Base-by-base conservation (phyloP, 2,113 vertebrate genomes). In the Sander vitreus region DNA sequence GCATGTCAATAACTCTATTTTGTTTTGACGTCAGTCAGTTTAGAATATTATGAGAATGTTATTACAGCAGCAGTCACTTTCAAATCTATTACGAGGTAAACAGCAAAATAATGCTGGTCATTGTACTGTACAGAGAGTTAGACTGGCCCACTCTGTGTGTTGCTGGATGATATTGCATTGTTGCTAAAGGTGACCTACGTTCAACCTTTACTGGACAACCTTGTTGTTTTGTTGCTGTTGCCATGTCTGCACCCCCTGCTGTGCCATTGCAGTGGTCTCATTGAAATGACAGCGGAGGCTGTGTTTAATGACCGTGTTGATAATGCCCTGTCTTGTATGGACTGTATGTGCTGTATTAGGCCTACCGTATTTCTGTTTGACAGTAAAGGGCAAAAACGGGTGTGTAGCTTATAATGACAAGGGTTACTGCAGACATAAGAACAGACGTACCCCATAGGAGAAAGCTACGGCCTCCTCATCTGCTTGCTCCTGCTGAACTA, bases 401-500 rank as follows among this genome's bases (percentile, higher is more conserved):
- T 30, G 21, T 58, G 13, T 1, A 2, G 12, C 2, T 27, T 53
- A 47, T 8, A 73, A 69, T 57, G 45, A 62, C 10, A 66, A 15
- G 14, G 2, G 33, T 63, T 15, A 51, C 11, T 58, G 23, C 16
- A 72, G 6, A 71, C 67, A 43, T 1, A 36, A 23, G 12, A 73
- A 14, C 23, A 80, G 8, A 95, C 96, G 84, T 97, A 99, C 98
- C 97, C 99, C 98, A 15, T 98, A 99, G 0, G 96, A 95, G 91
- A 96, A 98, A 91, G 94, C 93, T 87, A 97, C 95, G 73, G 95
- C 93, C 89, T 99, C 98, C 89, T 97, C 97, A 74, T 98, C 97
- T 87, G 93, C 95, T 93, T 96, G 97, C 93, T 98, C 97, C 91
- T 96, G 97, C 47, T 99, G 98, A 92, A 96, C 95, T 89, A 98